Evolutionary conservation across 1,140 invertebrate species (phyloP), one percentile per base, ranked within the genome.

Genomic region (Halyomorpha halys): DNA sequence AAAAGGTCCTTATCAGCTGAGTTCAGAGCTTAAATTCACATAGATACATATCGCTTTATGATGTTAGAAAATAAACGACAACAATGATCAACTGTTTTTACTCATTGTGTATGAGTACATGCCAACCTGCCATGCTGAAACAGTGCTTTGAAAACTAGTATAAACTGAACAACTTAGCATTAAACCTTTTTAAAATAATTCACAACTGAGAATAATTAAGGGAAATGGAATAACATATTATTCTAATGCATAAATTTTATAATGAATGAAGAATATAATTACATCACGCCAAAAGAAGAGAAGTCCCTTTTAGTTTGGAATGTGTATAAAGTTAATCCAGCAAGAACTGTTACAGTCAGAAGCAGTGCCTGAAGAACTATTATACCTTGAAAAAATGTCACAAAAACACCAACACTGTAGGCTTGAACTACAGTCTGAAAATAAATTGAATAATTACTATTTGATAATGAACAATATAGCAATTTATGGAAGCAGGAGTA

Each of bases 231-330:
- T n/a, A n/a, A n/a, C n/a, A n/a, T n/a, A 13, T 39, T 39, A 11
- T 6, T 39, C 34, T 34, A 61, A 25, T 23, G 13, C 9, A 2
- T 53, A 16, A 53, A 21, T 59, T 9, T 61, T 15, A 16, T n/a
- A 21, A 47, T 14, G 45, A 65, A 56, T 65, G 19, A n/a, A 39
- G 14, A 6, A 16, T 39, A n/a, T n/a, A 78, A 80, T 81, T 78
- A 89, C 86, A 81, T 82, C 73, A 85, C 84, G 72, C 85, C 82
- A 72, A 86, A 75, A 60, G 82, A 82, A 13, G 87, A 87, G 75
- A 90, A 91, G 73, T 92, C 89, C 67, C 79, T 78, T 74, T 90
- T 91, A 23, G 84, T 86, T 77, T 92, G 89, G 63, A 91, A 82
- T 1, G 89, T 91, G 73, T 83, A 92, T 6, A 82, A 71, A 0